These are phyloP conservation scores for Australoheros scitulus DNA, from an alignment of 2,113 vertebrate genomes.

Conservation along the genomic window DNA sequence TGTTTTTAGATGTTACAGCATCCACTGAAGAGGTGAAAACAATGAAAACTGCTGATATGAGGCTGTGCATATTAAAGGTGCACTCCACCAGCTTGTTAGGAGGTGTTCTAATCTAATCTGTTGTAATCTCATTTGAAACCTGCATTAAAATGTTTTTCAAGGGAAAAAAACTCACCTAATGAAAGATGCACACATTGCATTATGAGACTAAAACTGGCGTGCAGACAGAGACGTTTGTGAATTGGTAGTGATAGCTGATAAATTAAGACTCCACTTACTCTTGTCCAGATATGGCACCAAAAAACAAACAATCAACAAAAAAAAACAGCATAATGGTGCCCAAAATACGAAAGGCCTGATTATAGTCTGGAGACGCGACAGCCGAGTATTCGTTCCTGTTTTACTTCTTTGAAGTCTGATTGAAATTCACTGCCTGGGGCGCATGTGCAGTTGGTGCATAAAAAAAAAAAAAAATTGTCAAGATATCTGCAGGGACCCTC, in stretches of 20 bases:
- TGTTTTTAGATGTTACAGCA: background rate
- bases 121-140: background rate
- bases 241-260: background rate
- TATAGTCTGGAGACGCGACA: background rate
- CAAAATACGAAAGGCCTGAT: background rate
- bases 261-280: background rate
- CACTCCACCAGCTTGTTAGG: background rate
- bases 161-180: too few relatives aligned
- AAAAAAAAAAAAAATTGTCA: too few relatives aligned
- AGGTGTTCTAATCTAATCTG: background rate
- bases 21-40: background rate
- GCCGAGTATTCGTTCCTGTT: rapidly evolving
- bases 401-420: background rate
- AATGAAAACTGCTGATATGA: background rate
- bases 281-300: background rate
- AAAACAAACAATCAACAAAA: too few relatives aligned
- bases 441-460: background rate
- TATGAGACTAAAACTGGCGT: too few relatives aligned
- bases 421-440: background rate
- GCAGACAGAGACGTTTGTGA: background rate
- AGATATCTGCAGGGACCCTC: background rate
- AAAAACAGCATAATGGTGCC: background rate
- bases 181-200: too few relatives aligned
- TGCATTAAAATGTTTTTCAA: background rate
- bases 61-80: background rate